phyloP scores from a whole-genome alignment of 2,797 vertebrate species.

The Melanotaenia nigrans region DNA sequence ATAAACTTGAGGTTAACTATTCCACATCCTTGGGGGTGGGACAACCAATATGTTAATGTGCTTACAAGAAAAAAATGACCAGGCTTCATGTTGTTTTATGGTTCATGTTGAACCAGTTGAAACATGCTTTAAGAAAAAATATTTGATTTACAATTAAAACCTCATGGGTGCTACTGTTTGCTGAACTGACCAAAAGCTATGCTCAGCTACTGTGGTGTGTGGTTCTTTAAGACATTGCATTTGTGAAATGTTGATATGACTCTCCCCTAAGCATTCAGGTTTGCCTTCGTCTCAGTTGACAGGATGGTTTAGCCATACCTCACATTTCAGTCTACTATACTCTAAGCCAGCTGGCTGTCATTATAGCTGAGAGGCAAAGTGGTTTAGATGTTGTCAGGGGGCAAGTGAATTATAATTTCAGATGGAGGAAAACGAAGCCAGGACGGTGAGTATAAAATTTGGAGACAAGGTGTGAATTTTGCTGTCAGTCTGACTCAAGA shows the following conservation, averaged over 20 bases:
- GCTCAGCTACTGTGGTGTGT: constrained; percentile 2
- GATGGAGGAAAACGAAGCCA: constrained; percentile 63
- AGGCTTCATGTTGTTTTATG: not conserved
- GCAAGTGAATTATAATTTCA: constrained; percentile 16
- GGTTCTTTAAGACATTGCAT: constrained; percentile 63
- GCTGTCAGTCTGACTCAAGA: not conserved
- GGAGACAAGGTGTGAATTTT: not conserved
- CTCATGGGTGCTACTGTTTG: not conserved
- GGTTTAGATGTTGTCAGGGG: constrained; percentile 6
- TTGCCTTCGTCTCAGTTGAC: constrained; percentile 50
- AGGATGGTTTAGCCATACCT: constrained; percentile 28
- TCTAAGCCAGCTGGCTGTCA: constrained; percentile 25
- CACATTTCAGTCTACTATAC: constrained; percentile 33
- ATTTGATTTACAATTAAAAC: not conserved
- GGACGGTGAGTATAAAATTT: constrained; percentile 62
- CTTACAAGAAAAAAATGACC: not conserved
- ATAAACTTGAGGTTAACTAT: not conserved
- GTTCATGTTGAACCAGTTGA: not conserved
- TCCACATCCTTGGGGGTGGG: too few relatives aligned
- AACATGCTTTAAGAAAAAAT: not conserved
- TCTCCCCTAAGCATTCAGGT: constrained; percentile 30
- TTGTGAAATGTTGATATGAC: constrained; percentile 31
- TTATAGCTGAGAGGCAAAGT: constrained; percentile 1
- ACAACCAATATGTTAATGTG: not conserved
- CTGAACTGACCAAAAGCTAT: not conserved